phyloP scores from a whole-genome alignment of 2,113 vertebrate species.

The Tragelaphus scriptus region DNA sequence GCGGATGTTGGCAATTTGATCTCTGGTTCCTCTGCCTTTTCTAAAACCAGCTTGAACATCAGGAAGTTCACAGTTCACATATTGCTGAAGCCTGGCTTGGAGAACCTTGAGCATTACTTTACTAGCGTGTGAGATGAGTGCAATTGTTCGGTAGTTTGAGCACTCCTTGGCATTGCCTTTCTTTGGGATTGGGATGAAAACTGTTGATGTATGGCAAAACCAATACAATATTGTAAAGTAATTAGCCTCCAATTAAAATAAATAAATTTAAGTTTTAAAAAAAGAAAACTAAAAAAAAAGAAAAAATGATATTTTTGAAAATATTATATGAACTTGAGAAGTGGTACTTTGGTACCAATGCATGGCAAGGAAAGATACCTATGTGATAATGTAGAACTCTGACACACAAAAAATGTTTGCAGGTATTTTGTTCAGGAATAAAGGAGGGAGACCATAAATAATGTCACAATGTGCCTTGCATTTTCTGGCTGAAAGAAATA shows the following conservation, averaged over 20 bases:
- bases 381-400: not conserved
- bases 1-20: too few relatives aligned
- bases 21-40: too few relatives aligned
- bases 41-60: too few relatives aligned
- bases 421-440: not conserved
- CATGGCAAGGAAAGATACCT: not conserved
- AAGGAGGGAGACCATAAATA: not conserved
- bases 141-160: too few relatives aligned
- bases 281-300: not conserved
- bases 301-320: slow-evolving; percentile 5
- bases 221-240: too few relatives aligned
- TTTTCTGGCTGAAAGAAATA: not conserved
- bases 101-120: too few relatives aligned
- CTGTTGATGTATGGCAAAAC: too few relatives aligned
- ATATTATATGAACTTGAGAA: not conserved
- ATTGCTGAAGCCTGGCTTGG: too few relatives aligned
- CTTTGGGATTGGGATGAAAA: fast-evolving
- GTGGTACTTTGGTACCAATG: not conserved
- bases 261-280: too few relatives aligned
- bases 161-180: too few relatives aligned
- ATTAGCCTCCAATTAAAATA: too few relatives aligned
- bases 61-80: too few relatives aligned
- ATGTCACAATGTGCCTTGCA: not conserved
- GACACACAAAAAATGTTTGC: not conserved
- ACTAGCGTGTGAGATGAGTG: fast-evolving